A percentile compares a stretch with the other conserved stretches of the same genome.
phyloP scores from a whole-genome alignment of 37 sponge, comb jelly and placozoan genomes.

The Aphrocallistes beatrix region DNA sequence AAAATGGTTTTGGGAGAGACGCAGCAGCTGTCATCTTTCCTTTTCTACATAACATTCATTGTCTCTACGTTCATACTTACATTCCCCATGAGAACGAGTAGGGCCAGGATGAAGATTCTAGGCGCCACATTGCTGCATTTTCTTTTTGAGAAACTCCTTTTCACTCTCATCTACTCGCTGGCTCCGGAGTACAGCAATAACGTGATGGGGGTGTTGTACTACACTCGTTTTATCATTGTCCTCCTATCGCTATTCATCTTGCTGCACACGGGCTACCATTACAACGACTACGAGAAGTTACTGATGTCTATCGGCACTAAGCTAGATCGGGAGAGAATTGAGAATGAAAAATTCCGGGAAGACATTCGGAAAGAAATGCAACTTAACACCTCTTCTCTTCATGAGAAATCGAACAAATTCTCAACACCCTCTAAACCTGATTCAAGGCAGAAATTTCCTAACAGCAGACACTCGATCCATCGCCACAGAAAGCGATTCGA shows the following conservation, averaged over 20 bases:
- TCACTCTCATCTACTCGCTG: neutral
- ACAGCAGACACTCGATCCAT: neutral
- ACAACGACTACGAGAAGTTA: neutral
- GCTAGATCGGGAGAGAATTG: neutral
- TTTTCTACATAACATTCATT: neutral
- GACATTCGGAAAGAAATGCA: neutral
- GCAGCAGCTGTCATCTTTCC: constrained; percentile 8
- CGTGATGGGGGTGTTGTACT: neutral
- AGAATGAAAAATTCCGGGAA: neutral
- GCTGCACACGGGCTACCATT: neutral
- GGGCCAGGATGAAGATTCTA: neutral
- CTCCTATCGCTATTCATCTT: neutral
- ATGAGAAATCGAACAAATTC: neutral
- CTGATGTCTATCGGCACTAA: neutral
- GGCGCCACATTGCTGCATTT: neutral
- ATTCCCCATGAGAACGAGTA: neutral
- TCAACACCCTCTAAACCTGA: neutral
- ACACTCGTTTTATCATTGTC: neutral
- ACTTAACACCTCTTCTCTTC: neutral
- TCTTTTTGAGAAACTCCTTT: neutral
- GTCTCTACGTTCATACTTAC: neutral
- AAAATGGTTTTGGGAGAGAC: neutral
- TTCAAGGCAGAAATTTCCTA: neutral
- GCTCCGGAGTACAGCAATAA: neutral
- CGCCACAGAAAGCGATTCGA: neutral